Conservation (phyloP, 1,140 invertebrate genomes). For the Lasaia peninsularis region DNA sequence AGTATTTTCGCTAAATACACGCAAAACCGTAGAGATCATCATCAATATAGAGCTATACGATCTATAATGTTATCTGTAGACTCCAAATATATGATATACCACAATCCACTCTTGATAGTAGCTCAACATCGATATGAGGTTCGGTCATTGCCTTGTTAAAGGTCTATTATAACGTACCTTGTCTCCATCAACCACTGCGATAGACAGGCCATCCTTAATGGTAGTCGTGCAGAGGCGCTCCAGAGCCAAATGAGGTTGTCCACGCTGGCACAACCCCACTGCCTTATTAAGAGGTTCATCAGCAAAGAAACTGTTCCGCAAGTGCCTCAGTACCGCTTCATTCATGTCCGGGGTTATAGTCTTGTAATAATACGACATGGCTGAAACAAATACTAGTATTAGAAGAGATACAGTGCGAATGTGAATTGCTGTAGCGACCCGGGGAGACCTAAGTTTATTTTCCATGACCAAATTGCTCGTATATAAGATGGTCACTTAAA, state of each 20-base stretch:
- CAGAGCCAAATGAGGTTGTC: slow-evolving; percentile 82
- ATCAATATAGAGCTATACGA: no score
- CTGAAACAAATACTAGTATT: slow-evolving; percentile 16
- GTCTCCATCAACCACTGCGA: slow-evolving; percentile 82
- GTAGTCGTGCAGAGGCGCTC: slow-evolving; percentile 84
- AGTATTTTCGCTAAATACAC: no score
- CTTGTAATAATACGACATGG: slow-evolving; percentile 49
- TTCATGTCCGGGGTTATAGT: slow-evolving; percentile 54
- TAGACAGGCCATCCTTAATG: slow-evolving; percentile 83
- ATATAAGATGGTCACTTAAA: no score
- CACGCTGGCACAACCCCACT: slow-evolving; percentile 83
- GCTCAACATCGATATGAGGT: neutral
- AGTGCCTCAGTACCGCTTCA: slow-evolving; percentile 80
- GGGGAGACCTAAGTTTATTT: no score
- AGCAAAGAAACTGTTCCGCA: slow-evolving; percentile 85
- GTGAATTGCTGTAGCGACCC: no score
- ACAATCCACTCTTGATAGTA: no score
- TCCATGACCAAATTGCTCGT: no score
- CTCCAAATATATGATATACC: no score
- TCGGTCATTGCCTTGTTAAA: no score
- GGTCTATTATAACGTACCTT: slow-evolving; percentile 71
- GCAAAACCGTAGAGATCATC: no score
- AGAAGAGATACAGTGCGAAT: no score
- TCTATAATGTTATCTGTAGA: no score
- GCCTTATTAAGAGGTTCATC: slow-evolving; percentile 89